Percentiles rank a stretch among this genome's conserved stretches.
phyloP scores from a whole-genome alignment of 2,888 invertebrate genomes.

The Rhamnusium bicolor region DNA sequence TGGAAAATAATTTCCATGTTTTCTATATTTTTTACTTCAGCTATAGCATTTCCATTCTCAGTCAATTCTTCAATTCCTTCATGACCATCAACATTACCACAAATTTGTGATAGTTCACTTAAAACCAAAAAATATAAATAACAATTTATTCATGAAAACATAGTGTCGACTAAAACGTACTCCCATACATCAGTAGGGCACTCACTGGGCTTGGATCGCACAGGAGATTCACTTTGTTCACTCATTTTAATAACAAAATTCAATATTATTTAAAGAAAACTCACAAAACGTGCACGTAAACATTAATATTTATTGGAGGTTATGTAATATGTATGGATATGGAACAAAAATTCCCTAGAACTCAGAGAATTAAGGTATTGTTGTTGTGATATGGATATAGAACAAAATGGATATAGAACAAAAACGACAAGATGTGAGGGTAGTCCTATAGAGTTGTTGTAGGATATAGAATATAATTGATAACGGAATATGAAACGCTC shows the following conservation, averaged over 20 bases:
- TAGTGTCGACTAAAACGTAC: background rate
- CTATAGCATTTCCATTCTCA: background rate
- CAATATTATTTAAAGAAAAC: constrained; percentile 7
- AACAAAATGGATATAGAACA: constrained; percentile 11
- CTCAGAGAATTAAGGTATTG: background rate
- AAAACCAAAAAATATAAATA: background rate
- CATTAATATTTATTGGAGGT: background rate
- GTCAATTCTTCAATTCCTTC: background rate
- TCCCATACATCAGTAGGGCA: constrained; percentile 2
- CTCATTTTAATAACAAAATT: background rate
- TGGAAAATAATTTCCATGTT: background rate
- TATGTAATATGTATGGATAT: constrained; percentile 11
- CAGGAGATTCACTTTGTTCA: constrained; percentile 8
- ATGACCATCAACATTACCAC: background rate
- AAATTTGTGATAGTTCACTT: background rate
- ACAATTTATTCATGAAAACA: background rate
- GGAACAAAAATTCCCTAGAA: background rate
- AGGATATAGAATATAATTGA: constrained; percentile 6
- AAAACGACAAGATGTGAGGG: background rate
- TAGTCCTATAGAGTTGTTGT: background rate
- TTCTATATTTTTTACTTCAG: background rate
- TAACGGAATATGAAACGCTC: background rate
- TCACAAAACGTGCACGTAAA: background rate
- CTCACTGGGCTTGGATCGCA: constrained; percentile 6
- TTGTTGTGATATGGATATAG: constrained; percentile 9